A percentile compares a stretch with the other conserved stretches of the same genome.
Conservation (phyloP, 30 jellyfish, hydroid and myxozoan genomes). For the Phacellophora camtschatica region DNA sequence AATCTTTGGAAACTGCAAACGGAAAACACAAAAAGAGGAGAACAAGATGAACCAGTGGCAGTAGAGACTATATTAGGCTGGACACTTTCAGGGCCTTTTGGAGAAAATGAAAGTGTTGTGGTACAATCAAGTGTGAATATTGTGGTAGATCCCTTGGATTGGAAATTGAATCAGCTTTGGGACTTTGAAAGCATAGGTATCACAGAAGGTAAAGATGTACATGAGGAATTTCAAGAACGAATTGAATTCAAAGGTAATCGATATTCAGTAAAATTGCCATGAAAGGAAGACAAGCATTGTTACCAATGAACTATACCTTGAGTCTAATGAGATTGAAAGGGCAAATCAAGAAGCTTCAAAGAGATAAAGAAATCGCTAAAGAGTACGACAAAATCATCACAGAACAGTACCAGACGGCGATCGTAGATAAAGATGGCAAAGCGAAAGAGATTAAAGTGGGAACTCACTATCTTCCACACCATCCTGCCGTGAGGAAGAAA, state of each 20-base stretch:
- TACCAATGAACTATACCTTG: not conserved
- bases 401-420: conserved; percentile 1
- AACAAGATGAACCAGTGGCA: conserved; percentile 5
- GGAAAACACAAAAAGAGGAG: not conserved
- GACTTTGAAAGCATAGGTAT: conserved; percentile 6
- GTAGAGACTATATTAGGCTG: conserved; percentile 10
- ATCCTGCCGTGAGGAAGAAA: conserved; percentile 32
- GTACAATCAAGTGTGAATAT: not conserved
- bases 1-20: not conserved
- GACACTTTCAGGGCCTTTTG: conserved; percentile 4
- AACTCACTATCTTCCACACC: conserved; percentile 29
- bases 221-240: conserved; percentile 1
- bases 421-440: conserved; percentile 1
- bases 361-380: not conserved
- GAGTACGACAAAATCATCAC: not conserved
- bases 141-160: not conserved
- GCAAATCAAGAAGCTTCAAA: conserved; percentile 4
- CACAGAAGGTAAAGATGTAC: not conserved
- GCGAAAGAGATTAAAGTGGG: not conserved
- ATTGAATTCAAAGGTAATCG: conserved; percentile 27
- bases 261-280: conserved; percentile 13
- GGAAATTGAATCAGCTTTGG: not conserved
- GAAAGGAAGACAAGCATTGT: conserved; percentile 14
- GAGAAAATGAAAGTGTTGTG: not conserved
- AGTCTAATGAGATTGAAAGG: not conserved